Evolutionary conservation across 2,797 vertebrate genomes (phyloP).

Genomic region (Cichlasoma orientale): DNA sequence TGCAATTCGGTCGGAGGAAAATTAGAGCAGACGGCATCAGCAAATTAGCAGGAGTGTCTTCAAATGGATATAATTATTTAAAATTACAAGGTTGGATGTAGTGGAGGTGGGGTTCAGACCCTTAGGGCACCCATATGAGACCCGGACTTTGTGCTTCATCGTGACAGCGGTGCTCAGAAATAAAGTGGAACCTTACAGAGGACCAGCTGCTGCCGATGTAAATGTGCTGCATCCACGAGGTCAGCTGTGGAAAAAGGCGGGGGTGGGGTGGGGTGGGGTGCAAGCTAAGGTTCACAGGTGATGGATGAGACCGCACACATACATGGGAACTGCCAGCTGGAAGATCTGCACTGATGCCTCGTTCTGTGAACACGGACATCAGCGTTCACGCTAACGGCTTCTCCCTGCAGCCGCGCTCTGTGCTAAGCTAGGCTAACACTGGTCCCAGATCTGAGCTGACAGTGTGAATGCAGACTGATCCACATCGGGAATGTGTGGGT

Average conservation of each 20-base stretch:
- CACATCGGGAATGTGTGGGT: constrained; percentile 4
- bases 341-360: not conserved
- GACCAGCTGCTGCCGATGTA: not conserved
- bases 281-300: not conserved
- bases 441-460: constrained; percentile 8
- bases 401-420: not conserved
- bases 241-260: fast-evolving
- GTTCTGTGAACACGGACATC: not conserved
- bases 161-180: not conserved
- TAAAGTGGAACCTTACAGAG: not conserved
- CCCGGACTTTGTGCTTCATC: too few species aligned
- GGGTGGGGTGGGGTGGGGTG: not conserved
- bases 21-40: not conserved
- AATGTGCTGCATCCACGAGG: not conserved
- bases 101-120: not conserved
- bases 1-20: not conserved
- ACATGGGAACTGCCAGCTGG: not conserved
- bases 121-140: not conserved
- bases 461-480: constrained; percentile 8
- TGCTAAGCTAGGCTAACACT: not conserved
- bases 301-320: not conserved
- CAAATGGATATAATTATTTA: too few species aligned
- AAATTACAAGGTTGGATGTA: not conserved
- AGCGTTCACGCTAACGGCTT: not conserved
- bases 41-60: too few species aligned